Evolutionary conservation across 2,113 vertebrate species (phyloP).

Genomic region (Cyanoderma ruficeps): DNA sequence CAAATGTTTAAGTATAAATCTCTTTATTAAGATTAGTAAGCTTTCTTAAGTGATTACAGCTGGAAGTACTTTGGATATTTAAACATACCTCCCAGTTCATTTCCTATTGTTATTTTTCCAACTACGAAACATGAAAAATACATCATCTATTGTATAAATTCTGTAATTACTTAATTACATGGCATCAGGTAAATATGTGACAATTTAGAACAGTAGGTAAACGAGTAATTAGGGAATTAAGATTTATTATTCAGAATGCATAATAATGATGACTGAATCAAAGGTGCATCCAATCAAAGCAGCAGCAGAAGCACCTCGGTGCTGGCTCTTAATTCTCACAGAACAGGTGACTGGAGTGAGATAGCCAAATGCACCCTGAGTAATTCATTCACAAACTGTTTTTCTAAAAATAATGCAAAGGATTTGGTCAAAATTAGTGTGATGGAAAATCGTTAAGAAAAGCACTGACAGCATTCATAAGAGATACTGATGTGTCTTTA

Average conservation of each 20-base stretch:
- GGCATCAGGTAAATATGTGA: constrained; percentile 46
- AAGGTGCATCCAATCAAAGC: constrained; percentile 12
- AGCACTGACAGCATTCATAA: neutral
- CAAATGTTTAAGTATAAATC: neutral
- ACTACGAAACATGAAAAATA: constrained; percentile 39
- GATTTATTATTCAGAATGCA: constrained; percentile 65
- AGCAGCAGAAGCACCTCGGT: neutral
- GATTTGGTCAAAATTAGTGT: neutral
- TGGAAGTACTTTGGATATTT: neutral
- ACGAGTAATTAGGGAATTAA: constrained; percentile 71
- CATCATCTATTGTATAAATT: constrained; percentile 61
- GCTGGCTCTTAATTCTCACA: neutral
- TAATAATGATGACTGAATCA: constrained; percentile 20
- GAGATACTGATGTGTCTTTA: neutral
- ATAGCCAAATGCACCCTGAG: neutral
- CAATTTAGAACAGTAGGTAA: constrained; percentile 65
- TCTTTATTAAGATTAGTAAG: neutral
- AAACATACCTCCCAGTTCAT: neutral
- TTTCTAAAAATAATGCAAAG: neutral
- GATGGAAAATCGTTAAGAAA: neutral
- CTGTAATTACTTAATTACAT: constrained; percentile 66
- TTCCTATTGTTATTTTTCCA: neutral
- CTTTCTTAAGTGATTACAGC: neutral
- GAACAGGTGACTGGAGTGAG: neutral
- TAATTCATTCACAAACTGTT: neutral